Percentiles rank a stretch among this genome's conserved stretches.
Conservation (phyloP, 2,113 vertebrate genomes). For the Dascyllus trimaculatus region DNA sequence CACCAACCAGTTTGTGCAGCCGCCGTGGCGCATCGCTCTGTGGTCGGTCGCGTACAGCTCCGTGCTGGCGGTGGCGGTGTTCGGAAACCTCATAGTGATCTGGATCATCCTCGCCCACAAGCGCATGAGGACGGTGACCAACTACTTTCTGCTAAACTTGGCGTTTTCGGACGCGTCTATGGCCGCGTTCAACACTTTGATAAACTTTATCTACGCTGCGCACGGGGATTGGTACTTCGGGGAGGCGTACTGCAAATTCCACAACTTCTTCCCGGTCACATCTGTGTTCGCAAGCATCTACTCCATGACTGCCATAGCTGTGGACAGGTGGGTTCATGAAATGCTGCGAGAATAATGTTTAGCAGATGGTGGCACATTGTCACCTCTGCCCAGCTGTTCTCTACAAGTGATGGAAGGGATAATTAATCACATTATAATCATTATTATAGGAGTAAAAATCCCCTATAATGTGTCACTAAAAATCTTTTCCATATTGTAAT, state of each 20-base stretch:
- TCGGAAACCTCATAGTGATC: constrained; percentile 95
- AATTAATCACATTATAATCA: no score
- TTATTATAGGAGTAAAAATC: no score
- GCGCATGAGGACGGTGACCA: constrained; percentile 97
- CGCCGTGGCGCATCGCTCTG: constrained; percentile 93
- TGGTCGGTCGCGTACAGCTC: constrained; percentile 94
- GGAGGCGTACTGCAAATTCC: constrained; percentile 95
- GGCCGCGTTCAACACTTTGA: constrained; percentile 96
- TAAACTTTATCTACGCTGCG: constrained; percentile 95
- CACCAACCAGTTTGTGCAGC: constrained; percentile 93
- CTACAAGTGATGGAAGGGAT: background rate
- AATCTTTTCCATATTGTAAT: no score
- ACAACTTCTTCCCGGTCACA: constrained; percentile 98
- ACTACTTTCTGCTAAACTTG: constrained; percentile 95
- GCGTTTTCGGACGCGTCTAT: constrained; percentile 96
- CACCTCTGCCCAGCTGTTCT: background rate
- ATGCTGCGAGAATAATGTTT: background rate
- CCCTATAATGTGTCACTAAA: no score
- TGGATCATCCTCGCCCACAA: constrained; percentile 99
- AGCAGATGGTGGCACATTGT: background rate
- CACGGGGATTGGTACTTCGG: constrained; percentile 98
- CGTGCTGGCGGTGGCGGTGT: constrained; percentile 93
- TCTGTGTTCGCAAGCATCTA: constrained; percentile 99
- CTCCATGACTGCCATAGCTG: constrained; percentile 97
- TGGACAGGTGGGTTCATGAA: constrained; percentile 91